Evolutionary conservation across 1,140 invertebrate genomes (phyloP).

Genomic region (Cyclina sinensis): DNA sequence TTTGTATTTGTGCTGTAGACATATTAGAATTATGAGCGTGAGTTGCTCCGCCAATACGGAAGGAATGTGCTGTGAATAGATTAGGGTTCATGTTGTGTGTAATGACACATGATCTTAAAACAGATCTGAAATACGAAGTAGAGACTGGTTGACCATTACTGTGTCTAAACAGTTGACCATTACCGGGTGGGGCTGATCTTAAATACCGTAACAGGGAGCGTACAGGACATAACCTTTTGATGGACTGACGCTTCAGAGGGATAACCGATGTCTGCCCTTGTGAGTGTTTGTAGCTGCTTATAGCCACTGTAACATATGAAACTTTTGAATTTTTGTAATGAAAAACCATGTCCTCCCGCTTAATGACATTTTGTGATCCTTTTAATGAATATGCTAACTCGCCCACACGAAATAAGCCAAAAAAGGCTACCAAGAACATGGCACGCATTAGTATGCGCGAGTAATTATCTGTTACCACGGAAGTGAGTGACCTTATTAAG

Average conservation of each 20-base stretch:
- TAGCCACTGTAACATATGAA: not conserved
- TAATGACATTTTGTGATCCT: too few species aligned
- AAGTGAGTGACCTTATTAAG: not conserved
- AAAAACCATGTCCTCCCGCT: not conserved
- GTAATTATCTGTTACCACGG: not conserved
- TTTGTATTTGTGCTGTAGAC: too few species aligned
- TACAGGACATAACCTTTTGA: not conserved
- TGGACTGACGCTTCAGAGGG: not conserved
- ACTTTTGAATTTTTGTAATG: not conserved
- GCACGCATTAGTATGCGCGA: not conserved
- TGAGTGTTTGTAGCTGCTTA: not conserved
- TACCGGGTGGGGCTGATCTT: not conserved
- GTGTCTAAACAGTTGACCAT: not conserved
- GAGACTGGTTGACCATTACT: not conserved
- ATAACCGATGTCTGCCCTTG: not conserved
- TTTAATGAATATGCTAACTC: not conserved
- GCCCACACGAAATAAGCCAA: conserved; percentile 4
- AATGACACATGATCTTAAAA: not conserved
- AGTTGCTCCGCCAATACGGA: too few species aligned
- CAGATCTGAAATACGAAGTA: too few species aligned
- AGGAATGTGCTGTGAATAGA: not conserved
- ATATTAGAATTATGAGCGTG: too few species aligned
- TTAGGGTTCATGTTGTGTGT: not conserved
- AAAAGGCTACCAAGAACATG: conserved; percentile 28
- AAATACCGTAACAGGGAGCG: not conserved